Conservation (phyloP, 2,113 vertebrate species). For the Rhadina sibilatrix region DNA sequence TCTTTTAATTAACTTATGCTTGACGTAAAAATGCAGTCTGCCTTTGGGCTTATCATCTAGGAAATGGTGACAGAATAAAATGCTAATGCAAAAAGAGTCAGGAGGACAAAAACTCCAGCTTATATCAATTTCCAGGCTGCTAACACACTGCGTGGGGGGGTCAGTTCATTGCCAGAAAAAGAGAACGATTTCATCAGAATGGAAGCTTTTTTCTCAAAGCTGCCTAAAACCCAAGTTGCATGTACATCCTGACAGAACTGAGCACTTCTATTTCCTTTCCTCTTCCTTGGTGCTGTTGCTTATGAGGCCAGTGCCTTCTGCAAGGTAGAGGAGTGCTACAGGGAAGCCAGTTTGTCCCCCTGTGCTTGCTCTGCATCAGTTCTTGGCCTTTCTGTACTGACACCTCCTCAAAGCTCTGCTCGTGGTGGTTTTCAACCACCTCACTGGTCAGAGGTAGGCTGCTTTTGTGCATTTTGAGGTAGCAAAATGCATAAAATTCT, state of each 20-base stretch:
- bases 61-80: not conserved
- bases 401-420: not conserved
- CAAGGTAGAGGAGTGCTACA: not conserved
- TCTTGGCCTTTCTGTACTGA: not conserved
- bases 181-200: not conserved
- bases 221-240: not conserved
- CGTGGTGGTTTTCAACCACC: fast-evolving
- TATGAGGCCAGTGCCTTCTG: not conserved
- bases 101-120: not conserved
- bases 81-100: not conserved
- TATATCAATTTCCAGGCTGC: not conserved
- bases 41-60: not conserved
- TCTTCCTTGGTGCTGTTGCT: not conserved
- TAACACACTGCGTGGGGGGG: not conserved
- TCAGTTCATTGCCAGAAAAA: not conserved
- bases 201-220: not conserved
- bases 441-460: not conserved
- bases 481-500: not conserved
- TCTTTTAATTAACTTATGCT: not conserved
- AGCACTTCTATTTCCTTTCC: not conserved
- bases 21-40: not conserved
- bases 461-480: not conserved
- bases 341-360: not conserved
- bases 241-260: not conserved
- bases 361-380: not conserved